These are phyloP conservation scores for Paramisgurnus dabryanus DNA, from an alignment of 2,113 vertebrate species.

Conservation along the genomic window DNA sequence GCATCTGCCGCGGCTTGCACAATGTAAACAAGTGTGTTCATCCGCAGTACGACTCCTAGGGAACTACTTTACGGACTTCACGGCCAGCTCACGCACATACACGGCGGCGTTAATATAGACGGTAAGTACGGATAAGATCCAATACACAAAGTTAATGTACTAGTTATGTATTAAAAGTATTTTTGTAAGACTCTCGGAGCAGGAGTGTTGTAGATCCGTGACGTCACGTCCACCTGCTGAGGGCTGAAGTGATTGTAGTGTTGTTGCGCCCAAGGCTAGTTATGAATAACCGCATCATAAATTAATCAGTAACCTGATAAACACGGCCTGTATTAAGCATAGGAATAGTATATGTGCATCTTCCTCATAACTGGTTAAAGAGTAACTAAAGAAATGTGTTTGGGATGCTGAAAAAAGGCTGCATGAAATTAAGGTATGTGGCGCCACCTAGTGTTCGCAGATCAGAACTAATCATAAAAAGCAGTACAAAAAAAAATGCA, in stretches of 20 bases:
- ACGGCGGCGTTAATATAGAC: not conserved
- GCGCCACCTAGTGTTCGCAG: not conserved
- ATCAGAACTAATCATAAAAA: not conserved
- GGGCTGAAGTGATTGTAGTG: not conserved
- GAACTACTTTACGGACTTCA: conserved; percentile 5
- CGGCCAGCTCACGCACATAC: too few relatives aligned
- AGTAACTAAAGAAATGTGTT: not conserved
- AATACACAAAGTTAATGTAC: not conserved
- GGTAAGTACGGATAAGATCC: not conserved
- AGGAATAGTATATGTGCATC: not conserved
- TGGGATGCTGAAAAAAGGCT: not conserved
- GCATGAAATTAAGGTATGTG: not conserved
- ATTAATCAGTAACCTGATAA: not conserved
- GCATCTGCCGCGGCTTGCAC: conserved; percentile 35
- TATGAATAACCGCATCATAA: not conserved
- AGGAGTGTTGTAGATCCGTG: not conserved
- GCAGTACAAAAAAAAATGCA: not conserved
- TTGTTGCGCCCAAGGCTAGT: not conserved
- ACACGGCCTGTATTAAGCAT: not conserved
- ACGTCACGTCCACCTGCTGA: conserved; percentile 54
- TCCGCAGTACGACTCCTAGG: conserved; percentile 35
- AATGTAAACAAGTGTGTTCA: conserved; percentile 56
- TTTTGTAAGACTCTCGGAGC: not conserved
- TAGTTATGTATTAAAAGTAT: not conserved
- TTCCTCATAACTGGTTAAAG: not conserved